Conservation (phyloP, 2,113 vertebrate genomes). For the Spheniscus mendiculus region DNA sequence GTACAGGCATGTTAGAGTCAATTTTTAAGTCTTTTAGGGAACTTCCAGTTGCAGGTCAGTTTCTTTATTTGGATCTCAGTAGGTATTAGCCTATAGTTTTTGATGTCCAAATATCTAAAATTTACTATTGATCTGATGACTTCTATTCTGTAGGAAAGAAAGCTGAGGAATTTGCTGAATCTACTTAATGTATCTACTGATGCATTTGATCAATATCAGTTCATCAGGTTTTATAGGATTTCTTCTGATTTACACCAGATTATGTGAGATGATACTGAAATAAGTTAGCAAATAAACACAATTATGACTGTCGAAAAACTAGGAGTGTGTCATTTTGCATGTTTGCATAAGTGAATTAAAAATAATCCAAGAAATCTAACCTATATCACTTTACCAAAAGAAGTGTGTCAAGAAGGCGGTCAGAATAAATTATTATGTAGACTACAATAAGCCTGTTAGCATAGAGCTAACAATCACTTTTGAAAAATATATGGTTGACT, state of each 20-base stretch:
- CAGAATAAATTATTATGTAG: background rate
- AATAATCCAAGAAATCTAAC: background rate
- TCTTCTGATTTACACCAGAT: background rate
- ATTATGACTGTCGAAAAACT: background rate
- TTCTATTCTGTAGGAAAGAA: background rate
- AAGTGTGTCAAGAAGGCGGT: background rate
- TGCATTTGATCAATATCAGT: background rate
- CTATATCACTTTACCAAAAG: background rate
- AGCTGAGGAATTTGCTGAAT: background rate
- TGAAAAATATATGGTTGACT: background rate
- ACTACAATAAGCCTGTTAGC: background rate
- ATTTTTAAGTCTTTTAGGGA: background rate
- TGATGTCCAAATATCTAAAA: background rate
- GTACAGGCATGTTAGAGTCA: background rate
- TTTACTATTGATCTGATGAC: background rate
- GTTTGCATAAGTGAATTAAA: background rate
- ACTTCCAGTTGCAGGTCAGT: background rate
- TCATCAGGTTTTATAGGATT: background rate
- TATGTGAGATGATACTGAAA: background rate
- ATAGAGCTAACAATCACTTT: background rate
- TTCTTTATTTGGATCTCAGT: background rate
- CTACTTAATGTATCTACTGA: background rate
- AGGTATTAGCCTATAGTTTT: background rate
- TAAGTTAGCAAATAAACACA: background rate
- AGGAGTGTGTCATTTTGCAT: background rate